Base-by-base conservation (phyloP, 2,888 invertebrate genomes). In the Heliconius ethilla region DNA sequence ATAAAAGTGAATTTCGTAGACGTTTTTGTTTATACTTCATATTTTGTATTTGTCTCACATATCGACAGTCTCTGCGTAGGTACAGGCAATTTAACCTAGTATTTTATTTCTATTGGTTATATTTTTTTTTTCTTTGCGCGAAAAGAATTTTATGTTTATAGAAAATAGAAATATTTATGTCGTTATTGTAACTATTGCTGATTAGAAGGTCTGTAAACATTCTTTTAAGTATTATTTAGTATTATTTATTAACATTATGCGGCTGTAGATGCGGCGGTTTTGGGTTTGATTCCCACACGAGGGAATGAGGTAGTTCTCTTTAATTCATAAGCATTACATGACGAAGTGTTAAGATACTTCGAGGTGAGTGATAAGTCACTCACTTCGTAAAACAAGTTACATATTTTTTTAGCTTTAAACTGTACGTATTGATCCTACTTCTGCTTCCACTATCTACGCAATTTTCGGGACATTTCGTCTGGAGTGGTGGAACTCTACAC, bases 71-170 rank as follows among this genome's bases (percentile, higher is more conserved):
- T 84, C 84, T 86, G 83, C 85, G 84, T 87, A 87, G 87, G 87
- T 87, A 88, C 87, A 85, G 84, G 86, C 87, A 88, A 89, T 88
- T 88, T 87, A 87, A 86, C 85, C 86, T 86, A 85, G 84, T 84
- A 87, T 86, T 87, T 86, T 86, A 87, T 86, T 86, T 86, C 82
- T 83, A 84, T 86, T 85, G 84, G 29, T 5, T 33, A n/a, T 3
- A 10, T 22, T 0, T 18, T 22, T 55, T 72, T 55, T 59, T 72
- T 55, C 29, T 72, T 59, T 33, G n/a, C 11, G 3, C 5, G 25
- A 25, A 62, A 62, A 62, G 2, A 13, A 13, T 5, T 13, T 62
- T 62, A 11, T 62, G 13, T 27, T 0, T 5, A 13, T 62, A 62
- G 3, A 62, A 62, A 10, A 62, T 27, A 62, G 4, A 15, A 25